Evolutionary conservation across 2,113 vertebrate species (phyloP), one percentile per base, ranked within the genome.

Genomic region (Osmerus eperlanus): DNA sequence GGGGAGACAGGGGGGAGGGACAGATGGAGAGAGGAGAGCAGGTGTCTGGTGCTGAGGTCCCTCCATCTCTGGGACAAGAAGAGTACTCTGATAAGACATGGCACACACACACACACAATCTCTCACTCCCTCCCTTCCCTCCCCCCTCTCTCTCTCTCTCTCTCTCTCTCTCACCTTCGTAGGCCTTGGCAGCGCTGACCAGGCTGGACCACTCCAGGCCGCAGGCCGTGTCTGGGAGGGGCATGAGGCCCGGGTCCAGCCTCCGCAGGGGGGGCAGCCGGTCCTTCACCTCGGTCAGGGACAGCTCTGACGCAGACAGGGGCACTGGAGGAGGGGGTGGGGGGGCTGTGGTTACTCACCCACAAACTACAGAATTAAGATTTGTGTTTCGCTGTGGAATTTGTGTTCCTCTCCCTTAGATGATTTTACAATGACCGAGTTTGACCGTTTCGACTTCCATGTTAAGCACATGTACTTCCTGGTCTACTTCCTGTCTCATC

Each of bases 171-270:
- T 83, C 80, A 97, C 95, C 96, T 93, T 98, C 95, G 0, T 93
- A 98, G 0, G 93, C 95, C 81, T 96, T 96, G 65, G 96, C 96
- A 0, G 94, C 96, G 0, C 83, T 95, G 65, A 98, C 96, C 62
- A 98, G 88, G 77, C 95, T 98, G 85, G 95, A 92, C 96, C 96
- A 98, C 85, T 98, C 94, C 0, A 97, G 90, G 13, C 94, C 95
- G 0, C 92, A 73, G 2, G 94, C 95, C 0, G 95, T 94, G 87
- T 97, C 95, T 0, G 96, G 95, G 7, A 98, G 92, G 0, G 95
- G 96, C 94, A 98, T 96, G 83, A 97, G 91, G 0, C 94, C 94
- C 0, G 94, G 94, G 63, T 96, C 95, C 0, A 94, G 84, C 54
- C 92, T 89, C 53, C 93, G 87, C 58, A 94, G 78, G 0, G 93